Evolutionary conservation across 2,113 vertebrate genomes (phyloP), one percentile per base, ranked within the genome.

Genomic region (Gallinago media): DNA sequence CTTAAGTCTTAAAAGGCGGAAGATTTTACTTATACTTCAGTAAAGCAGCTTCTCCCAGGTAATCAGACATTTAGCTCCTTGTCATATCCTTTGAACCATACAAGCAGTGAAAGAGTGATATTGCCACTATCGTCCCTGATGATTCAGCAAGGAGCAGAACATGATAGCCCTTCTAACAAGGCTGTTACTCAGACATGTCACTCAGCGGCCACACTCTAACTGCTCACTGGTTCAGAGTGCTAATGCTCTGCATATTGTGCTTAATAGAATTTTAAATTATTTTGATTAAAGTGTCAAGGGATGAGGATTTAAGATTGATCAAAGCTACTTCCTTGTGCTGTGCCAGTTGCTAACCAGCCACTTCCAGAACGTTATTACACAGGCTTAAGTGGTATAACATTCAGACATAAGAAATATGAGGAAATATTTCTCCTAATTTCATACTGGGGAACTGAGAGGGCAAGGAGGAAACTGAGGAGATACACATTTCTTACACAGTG

Each of bases 221-320:
- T 87, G 71, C 92, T 96, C 79, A 79, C 89, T 96, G 92, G 95
- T 87, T 97, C 88, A 77, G 79, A 84, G 81, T 97, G 94, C 88
- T 91, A 98, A 97, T 97, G 97, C 79, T 96, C 96, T 97, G 94
- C 95, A 97, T 97, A 97, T 95, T 92, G 94, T 97, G 89, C 93
- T 97, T 98, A 98, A 98, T 97, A 98, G 96, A 95, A 96, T 98
- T 98, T 98, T 98, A 98, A 98, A 98, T 98, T 98, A 98, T 96
- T 98, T 98, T 98, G 97, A 98, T 98, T 98, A 96, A 98, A 98
- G 94, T 98, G 98, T 98, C 98, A 97, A 94, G 88, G 79, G 81
- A 97, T 96, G 92, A 97, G 90, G 95, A 97, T 94, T 95, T 95
- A 98, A 97, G 97, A 97, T 97, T 96, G 97, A 89, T 96, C 97